Base-by-base conservation (phyloP, 2,797 vertebrate species). In the Sebastes matsubarae region DNA sequence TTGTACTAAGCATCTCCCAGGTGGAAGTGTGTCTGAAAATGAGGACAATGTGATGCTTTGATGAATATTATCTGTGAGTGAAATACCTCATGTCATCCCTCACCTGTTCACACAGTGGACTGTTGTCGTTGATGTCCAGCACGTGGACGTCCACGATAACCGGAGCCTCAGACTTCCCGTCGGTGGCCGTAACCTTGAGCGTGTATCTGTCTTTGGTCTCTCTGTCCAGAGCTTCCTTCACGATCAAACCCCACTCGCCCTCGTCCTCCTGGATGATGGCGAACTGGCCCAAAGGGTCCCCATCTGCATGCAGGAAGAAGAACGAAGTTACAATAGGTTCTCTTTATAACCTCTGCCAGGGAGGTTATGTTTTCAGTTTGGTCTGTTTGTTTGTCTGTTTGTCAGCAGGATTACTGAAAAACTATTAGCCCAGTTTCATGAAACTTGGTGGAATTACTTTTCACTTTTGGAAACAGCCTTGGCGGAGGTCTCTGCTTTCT, bases 51-150 rank as follows among this genome's bases (percentile, higher is more conserved):
- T 32, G 70, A 50, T 13, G 52, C 2, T 20, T 12, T 75, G 6
- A 32, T 60, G 25, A 34, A 24, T 16, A 14, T 54, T 2, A 61
- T 25, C 20, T 76, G 55, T 4, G 3, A 46, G 14, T 3, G 2
- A 32, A 11, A 22, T 3, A 42, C 6, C 6, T 2, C 13, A 2
- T 2, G 16, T 36, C n/a, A 0, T 9, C 14, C 55, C 91, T 93
- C 88, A 99, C 99, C 97, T 99, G 97, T 20, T 97, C 96, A 27
- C 98, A 99, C 87, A 96, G 93, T 0, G 98, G 99, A 84, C 95
- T 97, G 95, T 99, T 99, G 93, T 99, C 99, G 25, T 99, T 99
- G 91, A 97, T 95, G 91, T 99, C 99, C 86, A 99, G 89, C 72
- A 99, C 97, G 24, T 97, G 97, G 84, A 99, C 88, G 69, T 99